These are phyloP conservation scores for Triplophysa bombifrons DNA, from an alignment of 2,797 vertebrate species.

Conservation along the genomic window DNA sequence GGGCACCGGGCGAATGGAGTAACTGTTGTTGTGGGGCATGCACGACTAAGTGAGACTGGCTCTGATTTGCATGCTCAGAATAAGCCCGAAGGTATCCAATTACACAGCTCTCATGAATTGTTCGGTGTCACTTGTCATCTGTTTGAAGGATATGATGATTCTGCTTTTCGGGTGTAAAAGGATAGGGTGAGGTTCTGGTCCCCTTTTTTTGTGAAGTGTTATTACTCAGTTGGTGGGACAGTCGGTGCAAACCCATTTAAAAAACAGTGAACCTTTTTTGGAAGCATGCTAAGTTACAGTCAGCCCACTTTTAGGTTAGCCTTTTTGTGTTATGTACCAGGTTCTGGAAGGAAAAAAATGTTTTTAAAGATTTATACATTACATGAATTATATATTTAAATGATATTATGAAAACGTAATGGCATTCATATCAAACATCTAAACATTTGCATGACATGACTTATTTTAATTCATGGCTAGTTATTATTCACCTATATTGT, in stretches of 20 bases:
- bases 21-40: conserved; percentile 48
- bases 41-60: conserved; percentile 55
- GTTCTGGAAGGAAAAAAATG: too few species aligned
- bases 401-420: too few species aligned
- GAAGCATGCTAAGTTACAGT: conserved; percentile 7
- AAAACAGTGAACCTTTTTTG: conserved; percentile 34
- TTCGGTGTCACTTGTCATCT: conserved; percentile 74
- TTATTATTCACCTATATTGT: too few species aligned
- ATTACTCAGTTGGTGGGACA: conserved; percentile 45
- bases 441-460: too few species aligned
- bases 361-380: neutral
- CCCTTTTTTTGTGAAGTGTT: conserved; percentile 43
- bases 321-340: too few species aligned
- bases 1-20: conserved; percentile 44
- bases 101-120: conserved; percentile 76
- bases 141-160: conserved; percentile 71
- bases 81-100: conserved; percentile 76
- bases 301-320: too few species aligned
- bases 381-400: neutral
- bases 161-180: conserved; percentile 75
- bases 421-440: too few species aligned
- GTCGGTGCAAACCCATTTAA: conserved; percentile 49
- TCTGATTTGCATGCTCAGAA: conserved; percentile 73
- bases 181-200: conserved; percentile 66
- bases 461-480: too few species aligned